Conservation (phyloP, 2,797 vertebrate genomes). For the Anguilla anguilla region DNA sequence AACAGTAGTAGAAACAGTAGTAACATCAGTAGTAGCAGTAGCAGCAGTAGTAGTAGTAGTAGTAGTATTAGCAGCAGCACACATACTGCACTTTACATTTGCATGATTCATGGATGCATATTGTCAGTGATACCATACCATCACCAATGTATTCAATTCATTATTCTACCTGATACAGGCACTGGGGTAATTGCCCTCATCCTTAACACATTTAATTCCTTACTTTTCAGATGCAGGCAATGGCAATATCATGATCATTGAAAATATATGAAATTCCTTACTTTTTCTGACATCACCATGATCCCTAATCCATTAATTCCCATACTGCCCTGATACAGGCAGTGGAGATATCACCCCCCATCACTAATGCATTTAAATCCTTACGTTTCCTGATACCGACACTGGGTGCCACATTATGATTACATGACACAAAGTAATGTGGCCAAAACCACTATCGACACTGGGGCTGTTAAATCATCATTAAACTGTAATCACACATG, state of each 20-base stretch:
- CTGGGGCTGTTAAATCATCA: background rate
- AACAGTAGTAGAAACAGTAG: too few species aligned
- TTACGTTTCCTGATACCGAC: background rate
- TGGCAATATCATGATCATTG: background rate
- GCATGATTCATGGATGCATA: too few species aligned
- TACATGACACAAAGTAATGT: background rate
- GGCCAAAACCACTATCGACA: background rate
- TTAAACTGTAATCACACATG: background rate
- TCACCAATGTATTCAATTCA: background rate
- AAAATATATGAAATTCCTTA: background rate
- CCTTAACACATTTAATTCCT: background rate
- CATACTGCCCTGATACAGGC: background rate
- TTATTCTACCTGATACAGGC: background rate
- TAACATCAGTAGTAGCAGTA: too few species aligned
- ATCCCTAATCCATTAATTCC: conserved; percentile 13
- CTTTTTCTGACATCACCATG: background rate
- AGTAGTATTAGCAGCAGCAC: too few species aligned
- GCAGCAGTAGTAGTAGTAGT: too few species aligned
- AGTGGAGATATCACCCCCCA: background rate
- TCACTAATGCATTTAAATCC: conserved; percentile 6
- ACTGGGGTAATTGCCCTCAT: background rate
- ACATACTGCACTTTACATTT: too few species aligned
- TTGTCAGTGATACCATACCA: too few species aligned
- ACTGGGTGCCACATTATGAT: background rate
- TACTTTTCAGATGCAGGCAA: background rate